These are phyloP conservation scores for Sturnira hondurensis DNA, from an alignment of 2,113 vertebrate species.

Conservation along the genomic window DNA sequence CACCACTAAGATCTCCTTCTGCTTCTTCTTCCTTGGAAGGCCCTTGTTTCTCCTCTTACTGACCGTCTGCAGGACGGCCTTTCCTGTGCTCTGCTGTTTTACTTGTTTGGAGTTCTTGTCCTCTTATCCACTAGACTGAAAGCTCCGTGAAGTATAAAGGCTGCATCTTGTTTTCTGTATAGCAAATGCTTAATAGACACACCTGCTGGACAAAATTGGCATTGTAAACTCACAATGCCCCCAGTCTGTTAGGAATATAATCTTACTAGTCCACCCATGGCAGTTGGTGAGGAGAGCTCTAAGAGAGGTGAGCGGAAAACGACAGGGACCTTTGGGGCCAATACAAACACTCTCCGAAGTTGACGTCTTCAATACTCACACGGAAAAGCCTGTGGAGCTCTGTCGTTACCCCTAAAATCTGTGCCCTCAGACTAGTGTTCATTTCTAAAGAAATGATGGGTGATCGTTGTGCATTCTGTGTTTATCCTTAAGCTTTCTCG, in stretches of 20 bases:
- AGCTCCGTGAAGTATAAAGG: neutral
- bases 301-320: neutral
- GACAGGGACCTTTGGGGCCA: neutral
- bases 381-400: neutral
- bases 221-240: neutral
- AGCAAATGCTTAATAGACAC: neutral
- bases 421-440: neutral
- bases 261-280: neutral
- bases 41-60: fast-evolving
- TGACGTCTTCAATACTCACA: neutral
- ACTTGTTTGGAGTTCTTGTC: neutral
- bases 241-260: neutral
- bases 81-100: neutral
- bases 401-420: neutral
- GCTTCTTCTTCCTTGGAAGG: neutral
- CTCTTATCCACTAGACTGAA: neutral
- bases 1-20: neutral
- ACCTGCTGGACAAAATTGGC: neutral
- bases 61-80: neutral
- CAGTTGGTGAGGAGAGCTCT: neutral
- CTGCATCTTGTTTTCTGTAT: neutral
- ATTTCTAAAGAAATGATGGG: neutral
- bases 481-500: neutral
- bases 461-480: neutral
- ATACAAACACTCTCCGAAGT: neutral